A percentile compares a stretch with the other conserved stretches of the same genome.
phyloP scores from a whole-genome alignment of 1,140 invertebrate genomes.

The Panulirus ornatus region DNA sequence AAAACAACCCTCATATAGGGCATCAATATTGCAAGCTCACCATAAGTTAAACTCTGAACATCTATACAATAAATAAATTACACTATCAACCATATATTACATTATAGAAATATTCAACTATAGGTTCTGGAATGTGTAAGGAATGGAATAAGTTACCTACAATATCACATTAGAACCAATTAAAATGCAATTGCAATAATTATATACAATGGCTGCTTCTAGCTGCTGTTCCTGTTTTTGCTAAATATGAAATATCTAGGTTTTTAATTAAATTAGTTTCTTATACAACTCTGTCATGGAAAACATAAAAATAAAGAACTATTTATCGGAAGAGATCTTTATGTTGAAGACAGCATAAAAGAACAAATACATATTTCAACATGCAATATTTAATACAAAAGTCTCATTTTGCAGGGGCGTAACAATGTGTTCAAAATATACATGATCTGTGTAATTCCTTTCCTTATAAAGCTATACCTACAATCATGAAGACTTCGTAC shows the following conservation, averaged over 20 bases:
- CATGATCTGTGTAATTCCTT: background rate
- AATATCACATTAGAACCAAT: conserved; percentile 22
- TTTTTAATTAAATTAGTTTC: background rate
- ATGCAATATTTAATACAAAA: background rate
- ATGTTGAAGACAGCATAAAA: background rate
- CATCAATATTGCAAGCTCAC: background rate
- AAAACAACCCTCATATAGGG: background rate
- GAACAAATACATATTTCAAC: background rate
- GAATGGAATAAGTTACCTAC: conserved; percentile 17
- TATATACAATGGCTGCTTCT: conserved; percentile 16
- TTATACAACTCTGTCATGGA: background rate
- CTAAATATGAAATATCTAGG: background rate
- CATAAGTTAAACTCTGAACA: conserved; percentile 54
- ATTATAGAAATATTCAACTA: conserved; percentile 40
- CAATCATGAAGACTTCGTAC: background rate
- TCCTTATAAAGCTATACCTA: background rate
- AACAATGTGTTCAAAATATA: background rate
- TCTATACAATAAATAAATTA: conserved; percentile 58
- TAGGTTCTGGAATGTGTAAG: conserved; percentile 43
- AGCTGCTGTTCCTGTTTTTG: conserved; percentile 5
- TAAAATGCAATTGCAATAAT: background rate
- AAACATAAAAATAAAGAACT: background rate
- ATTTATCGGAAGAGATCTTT: background rate
- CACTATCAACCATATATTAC: conserved; percentile 56
- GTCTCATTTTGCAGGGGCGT: background rate